Evolutionary conservation across 2,797 vertebrate genomes (phyloP), one percentile per base, ranked within the genome.

Genomic region (Momotus momota): DNA sequence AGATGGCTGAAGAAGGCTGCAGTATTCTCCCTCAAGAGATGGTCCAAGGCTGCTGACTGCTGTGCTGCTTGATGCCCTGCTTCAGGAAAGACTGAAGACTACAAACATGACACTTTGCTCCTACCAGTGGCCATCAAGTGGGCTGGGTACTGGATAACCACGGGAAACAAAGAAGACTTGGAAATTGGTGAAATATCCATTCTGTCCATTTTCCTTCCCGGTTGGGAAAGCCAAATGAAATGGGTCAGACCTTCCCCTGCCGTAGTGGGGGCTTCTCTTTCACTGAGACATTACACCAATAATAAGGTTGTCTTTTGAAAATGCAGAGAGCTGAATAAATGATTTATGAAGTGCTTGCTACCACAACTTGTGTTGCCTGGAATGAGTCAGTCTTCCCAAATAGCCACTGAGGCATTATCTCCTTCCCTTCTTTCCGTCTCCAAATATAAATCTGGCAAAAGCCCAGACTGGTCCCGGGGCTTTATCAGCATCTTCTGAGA

Each of bases 251-350:
- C 9, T 55, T 15, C 35, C 21, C 4, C 17, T 66, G 25, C 10
- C 3, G 0, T 29, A 23, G 2, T 3, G 19, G 3, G 4, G 23
- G 2, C 38, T 95, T 94, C 80, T 61, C 9, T 33, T 91, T 92
- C 94, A 93, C 95, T 77, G 93, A 95, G 95, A 96, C 41, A 54
- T 77, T 64, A 87, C 94, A 80, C 46, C 55, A 92, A 78, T 96
- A 88, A 92, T 81, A 57, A 95, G 40, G 15, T 60, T 80, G 84
- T 77, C 75, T 93, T 52, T 73, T 85, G 77, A 95, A 97, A 96
- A 95, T 71, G 40, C 23, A 88, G 73, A 57, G 73, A 38, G 51
- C 31, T 72, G 74, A 96, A 74, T 94, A 93, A 96, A 96, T 95
- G 86, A 97, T 96, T 94, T 91, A 94, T 93, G 57, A 85, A 93